A percentile compares a stretch with the other conserved stretches of the same genome.
Evolutionary conservation across 2,888 invertebrate genomes (phyloP).

Genomic region (Leptopilina drosophilae): DNA sequence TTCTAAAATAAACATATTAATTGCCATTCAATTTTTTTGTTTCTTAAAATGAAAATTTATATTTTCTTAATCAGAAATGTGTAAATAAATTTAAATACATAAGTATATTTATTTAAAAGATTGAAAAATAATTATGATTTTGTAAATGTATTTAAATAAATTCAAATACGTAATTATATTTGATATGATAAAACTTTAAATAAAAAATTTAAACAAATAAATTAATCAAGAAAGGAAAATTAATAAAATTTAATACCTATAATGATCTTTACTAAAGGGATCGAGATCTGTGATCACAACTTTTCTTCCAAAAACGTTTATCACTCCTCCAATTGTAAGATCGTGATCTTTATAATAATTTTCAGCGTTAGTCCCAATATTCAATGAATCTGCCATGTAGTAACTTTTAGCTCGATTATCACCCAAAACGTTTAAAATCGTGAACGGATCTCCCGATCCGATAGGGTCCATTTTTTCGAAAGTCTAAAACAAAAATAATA

Average conservation of each 20-base stretch:
- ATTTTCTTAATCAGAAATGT: too few species aligned
- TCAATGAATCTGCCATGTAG: conserved; percentile 80
- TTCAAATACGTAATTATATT: not conserved
- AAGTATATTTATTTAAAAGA: too few species aligned
- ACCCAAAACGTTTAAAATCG: conserved; percentile 83
- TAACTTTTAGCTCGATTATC: conserved; percentile 78
- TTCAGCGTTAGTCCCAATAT: conserved; percentile 77
- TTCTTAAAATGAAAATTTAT: not conserved
- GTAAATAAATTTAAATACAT: too few species aligned
- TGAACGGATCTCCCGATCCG: conserved; percentile 78
- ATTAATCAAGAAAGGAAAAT: not conserved
- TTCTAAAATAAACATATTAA: conserved; percentile 55
- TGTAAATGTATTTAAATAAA: not conserved
- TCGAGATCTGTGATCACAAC: conserved; percentile 91
- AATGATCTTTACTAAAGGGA: conserved; percentile 90
- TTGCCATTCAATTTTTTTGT: not conserved
- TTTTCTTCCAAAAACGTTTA: conserved; percentile 90
- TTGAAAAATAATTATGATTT: too few species aligned
- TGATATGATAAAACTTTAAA: not conserved
- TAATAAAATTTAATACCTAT: conserved; percentile 74
- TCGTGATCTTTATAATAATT: conserved; percentile 85
- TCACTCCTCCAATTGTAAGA: conserved; percentile 87
- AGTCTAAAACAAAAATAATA: conserved; percentile 54
- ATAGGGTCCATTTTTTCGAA: conserved; percentile 65
- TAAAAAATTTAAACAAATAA: too few species aligned